These are phyloP conservation scores for Sminthurinus aureus DNA, from an alignment of 2,888 invertebrate genomes.

Conservation along the genomic window DNA sequence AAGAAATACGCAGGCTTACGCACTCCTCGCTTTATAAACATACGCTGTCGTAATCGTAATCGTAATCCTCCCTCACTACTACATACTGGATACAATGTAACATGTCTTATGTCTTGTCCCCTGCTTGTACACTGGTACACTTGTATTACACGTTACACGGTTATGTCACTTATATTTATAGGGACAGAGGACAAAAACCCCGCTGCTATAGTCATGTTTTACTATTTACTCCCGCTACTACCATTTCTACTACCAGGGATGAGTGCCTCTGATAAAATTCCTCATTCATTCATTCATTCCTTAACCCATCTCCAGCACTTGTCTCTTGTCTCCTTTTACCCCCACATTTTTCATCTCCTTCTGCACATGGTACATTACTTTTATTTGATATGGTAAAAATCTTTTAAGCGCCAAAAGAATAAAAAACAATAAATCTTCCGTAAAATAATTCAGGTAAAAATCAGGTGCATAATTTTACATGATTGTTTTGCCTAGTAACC, in stretches of 20 bases:
- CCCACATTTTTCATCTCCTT: not conserved
- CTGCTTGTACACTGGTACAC: too few relatives aligned
- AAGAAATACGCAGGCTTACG: constrained; percentile 34
- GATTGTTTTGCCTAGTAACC: constrained; percentile 31
- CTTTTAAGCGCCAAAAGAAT: not conserved
- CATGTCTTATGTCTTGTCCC: not conserved
- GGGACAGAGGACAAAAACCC: constrained; percentile 8
- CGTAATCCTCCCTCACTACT: not conserved
- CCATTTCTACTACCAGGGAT: not conserved
- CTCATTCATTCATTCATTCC: constrained; percentile 14
- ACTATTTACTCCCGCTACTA: not conserved
- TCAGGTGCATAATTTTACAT: not conserved
- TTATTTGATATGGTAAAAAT: not conserved
- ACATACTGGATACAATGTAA: not conserved
- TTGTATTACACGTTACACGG: too few relatives aligned
- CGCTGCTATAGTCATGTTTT: not conserved
- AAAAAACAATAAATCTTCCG: not conserved
- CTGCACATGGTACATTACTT: not conserved
- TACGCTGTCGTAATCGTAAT: not conserved
- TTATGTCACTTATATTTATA: not conserved
- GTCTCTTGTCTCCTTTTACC: not conserved
- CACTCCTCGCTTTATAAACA: not conserved
- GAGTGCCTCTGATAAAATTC: constrained; percentile 14
- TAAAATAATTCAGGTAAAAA: not conserved
- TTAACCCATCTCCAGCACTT: too few relatives aligned